Evolutionary conservation across 2,888 invertebrate genomes (phyloP).

Genomic region (Drosophila setosimentum): DNA sequence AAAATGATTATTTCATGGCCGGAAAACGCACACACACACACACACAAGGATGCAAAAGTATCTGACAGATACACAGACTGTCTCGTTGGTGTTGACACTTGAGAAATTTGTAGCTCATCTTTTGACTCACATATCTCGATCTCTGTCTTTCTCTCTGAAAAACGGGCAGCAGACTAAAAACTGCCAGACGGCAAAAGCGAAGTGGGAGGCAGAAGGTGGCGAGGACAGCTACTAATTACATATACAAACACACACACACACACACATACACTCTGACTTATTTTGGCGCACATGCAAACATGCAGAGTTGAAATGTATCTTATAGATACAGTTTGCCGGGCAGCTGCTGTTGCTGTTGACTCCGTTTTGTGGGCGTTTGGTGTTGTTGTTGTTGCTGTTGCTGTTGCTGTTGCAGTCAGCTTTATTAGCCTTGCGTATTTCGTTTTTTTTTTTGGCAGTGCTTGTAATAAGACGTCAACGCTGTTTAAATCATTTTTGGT

Average conservation of each 20-base stretch:
- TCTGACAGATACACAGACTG: slow-evolving; percentile 45
- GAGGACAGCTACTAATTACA: slow-evolving; percentile 67
- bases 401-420: slow-evolving; percentile 27
- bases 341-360: slow-evolving; percentile 29
- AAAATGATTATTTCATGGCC: slow-evolving; percentile 75
- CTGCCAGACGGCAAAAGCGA: not conserved
- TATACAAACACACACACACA: slow-evolving; percentile 31
- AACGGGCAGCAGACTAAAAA: slow-evolving; percentile 14
- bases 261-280: slow-evolving; percentile 11
- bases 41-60: slow-evolving; percentile 34
- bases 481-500: slow-evolving; percentile 58
- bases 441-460: slow-evolving; percentile 61
- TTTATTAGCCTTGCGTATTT: slow-evolving; percentile 28
- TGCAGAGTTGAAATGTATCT: slow-evolving; percentile 58
- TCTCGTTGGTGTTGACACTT: slow-evolving; percentile 84
- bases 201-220: slow-evolving; percentile 10
- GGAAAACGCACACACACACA: slow-evolving; percentile 37
- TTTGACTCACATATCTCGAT: slow-evolving; percentile 76
- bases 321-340: slow-evolving; percentile 25
- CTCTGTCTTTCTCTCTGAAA: slow-evolving; percentile 58
- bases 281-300: slow-evolving; percentile 34
- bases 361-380: slow-evolving; percentile 25
- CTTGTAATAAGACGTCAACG: slow-evolving; percentile 79
- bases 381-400: slow-evolving; percentile 33
- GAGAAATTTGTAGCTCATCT: slow-evolving; percentile 85